Percentiles rank a stretch among this genome's conserved stretches.
Evolutionary conservation across 1,140 invertebrate species (phyloP).

Genomic region (Bombus impatiens): DNA sequence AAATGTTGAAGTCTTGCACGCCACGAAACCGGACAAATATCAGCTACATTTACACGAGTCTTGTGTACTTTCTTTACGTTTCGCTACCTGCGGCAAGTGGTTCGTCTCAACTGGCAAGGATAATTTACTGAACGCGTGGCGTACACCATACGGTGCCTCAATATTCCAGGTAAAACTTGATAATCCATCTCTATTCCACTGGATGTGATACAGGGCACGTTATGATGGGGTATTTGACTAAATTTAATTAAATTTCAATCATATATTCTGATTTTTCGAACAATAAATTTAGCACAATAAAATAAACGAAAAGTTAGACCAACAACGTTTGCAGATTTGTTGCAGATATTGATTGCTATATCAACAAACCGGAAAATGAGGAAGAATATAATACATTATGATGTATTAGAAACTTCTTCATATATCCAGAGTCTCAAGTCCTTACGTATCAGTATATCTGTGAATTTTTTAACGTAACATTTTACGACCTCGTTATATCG

Average conservation of each 20-base stretch:
- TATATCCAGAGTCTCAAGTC: too few species aligned
- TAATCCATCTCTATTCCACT: not conserved
- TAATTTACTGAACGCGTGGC: constrained; percentile 98
- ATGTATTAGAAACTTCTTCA: too few species aligned
- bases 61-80: constrained; percentile 98
- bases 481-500: too few species aligned
- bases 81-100: constrained; percentile 99
- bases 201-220: not conserved
- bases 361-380: too few species aligned
- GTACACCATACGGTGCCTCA: constrained; percentile 98
- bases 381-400: too few species aligned
- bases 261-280: not conserved
- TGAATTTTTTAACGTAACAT: too few species aligned
- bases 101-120: constrained; percentile 99
- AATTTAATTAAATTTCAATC: not conserved
- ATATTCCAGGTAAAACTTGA: constrained; percentile 95
- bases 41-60: constrained; percentile 98
- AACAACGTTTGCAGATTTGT: too few species aligned
- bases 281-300: too few species aligned
- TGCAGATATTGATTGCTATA: too few species aligned
- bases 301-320: too few species aligned
- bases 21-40: constrained; percentile 98
- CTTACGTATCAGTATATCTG: too few species aligned
- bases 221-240: not conserved
- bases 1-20: constrained; percentile 98